Conservation (phyloP, 23 tunicate genomes). For the Aplidium turbinatum region DNA sequence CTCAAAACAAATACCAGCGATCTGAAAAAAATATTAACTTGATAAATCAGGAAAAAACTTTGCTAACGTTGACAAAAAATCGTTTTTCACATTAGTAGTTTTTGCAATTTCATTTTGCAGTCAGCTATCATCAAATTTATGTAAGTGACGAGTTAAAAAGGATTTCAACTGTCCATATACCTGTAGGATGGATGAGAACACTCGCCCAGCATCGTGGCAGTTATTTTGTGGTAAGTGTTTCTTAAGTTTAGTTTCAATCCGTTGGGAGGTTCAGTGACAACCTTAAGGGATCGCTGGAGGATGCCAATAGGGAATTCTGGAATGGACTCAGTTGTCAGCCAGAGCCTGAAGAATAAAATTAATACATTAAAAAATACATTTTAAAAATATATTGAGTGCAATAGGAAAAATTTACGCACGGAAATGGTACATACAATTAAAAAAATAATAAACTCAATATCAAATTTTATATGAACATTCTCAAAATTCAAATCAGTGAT, state of each 20-base stretch:
- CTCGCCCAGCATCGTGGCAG: constrained; percentile 80
- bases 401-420: too few relatives aligned
- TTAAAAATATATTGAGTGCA: too few relatives aligned
- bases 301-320: constrained; percentile 99
- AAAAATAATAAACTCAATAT: neutral
- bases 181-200: constrained; percentile 95
- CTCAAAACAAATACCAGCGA: constrained; percentile 97
- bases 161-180: constrained; percentile 11
- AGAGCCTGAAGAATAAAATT: constrained; percentile 46
- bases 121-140: neutral
- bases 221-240: constrained; percentile 92
- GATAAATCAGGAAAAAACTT: neutral
- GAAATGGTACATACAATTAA: neutral
- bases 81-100: neutral
- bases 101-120: neutral
- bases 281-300: constrained; percentile 93
- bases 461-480: neutral
- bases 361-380: neutral
- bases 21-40: constrained; percentile 29
- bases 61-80: neutral
- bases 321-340: constrained; percentile 99
- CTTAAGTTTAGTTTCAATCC: constrained; percentile 95
- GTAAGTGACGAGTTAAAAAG: neutral
- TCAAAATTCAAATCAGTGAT: neutral
- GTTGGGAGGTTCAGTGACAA: constrained; percentile 99